Percentiles rank a stretch among this genome's conserved stretches.
Conservation (phyloP, 2,113 vertebrate species). For the Charina bottae region DNA sequence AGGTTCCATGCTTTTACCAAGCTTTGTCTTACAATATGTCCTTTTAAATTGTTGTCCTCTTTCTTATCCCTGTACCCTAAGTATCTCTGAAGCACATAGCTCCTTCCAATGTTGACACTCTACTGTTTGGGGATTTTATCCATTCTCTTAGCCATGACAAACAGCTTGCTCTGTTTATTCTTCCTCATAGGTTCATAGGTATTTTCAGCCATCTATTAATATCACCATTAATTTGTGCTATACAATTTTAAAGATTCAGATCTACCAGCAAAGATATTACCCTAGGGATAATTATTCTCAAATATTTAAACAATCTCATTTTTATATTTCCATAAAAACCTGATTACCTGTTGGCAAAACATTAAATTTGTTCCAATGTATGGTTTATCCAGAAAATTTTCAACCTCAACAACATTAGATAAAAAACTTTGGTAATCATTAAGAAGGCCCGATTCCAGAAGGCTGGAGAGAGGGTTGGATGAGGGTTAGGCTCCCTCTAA, state of each 20-base stretch:
- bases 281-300: neutral
- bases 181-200: neutral
- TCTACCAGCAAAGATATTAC: neutral
- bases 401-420: neutral
- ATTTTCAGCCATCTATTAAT: neutral
- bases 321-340: neutral
- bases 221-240: neutral
- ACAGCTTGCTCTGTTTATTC: neutral
- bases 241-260: neutral
- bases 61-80: neutral
- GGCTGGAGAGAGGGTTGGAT: too few relatives aligned
- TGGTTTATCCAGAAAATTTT: neutral
- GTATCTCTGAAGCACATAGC: neutral
- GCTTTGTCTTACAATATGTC: neutral
- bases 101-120: neutral
- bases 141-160: neutral
- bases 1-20: neutral
- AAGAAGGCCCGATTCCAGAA: too few relatives aligned
- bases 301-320: neutral
- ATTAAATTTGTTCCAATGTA: neutral
- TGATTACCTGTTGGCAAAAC: neutral
- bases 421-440: neutral
- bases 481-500: too few relatives aligned
- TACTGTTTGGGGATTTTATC: neutral
- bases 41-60: neutral